phyloP scores from a whole-genome alignment of 2,797 vertebrate species.

The Clarias platycephalus region DNA sequence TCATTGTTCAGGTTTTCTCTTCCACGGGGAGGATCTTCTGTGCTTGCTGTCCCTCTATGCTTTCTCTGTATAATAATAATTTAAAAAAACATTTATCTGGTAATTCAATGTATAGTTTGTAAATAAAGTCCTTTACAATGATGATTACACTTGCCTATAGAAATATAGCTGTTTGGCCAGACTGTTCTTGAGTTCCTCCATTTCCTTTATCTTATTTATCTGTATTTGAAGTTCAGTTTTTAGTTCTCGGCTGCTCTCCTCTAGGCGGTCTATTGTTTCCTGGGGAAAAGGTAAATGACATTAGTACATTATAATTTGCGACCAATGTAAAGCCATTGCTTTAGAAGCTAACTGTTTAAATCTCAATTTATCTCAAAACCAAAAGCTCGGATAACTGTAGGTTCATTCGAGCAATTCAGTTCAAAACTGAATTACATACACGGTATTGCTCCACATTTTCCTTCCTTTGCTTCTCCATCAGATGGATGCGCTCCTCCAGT shows the following conservation, averaged over 20 bases:
- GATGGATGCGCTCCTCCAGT: conserved; percentile 84
- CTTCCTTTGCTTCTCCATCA: conserved; percentile 77
- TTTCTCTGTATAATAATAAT: conserved; percentile 60
- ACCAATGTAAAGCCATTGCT: neutral
- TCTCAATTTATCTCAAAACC: neutral
- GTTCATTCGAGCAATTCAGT: too few species aligned
- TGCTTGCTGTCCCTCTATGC: conserved; percentile 51
- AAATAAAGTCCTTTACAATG: neutral
- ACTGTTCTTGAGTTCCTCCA: conserved; percentile 80
- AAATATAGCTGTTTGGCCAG: conserved; percentile 79
- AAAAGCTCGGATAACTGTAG: neutral
- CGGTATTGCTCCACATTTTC: conserved; percentile 84
- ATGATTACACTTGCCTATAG: conserved; percentile 77
- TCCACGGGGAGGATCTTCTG: conserved; percentile 36
- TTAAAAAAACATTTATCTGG: neutral
- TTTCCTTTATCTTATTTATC: conserved; percentile 83
- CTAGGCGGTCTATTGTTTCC: conserved; percentile 84
- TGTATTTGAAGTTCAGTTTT: conserved; percentile 85
- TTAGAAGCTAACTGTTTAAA: too few species aligned
- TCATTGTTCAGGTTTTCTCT: conserved; percentile 59
- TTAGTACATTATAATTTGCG: neutral
- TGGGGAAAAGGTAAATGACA: conserved; percentile 52
- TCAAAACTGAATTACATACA: conserved; percentile 68
- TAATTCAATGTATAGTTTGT: neutral
- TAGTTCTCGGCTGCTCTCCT: conserved; percentile 83